Evolutionary conservation across 2,797 vertebrate genomes (phyloP).

Genomic region (Tarsius wallacei): DNA sequence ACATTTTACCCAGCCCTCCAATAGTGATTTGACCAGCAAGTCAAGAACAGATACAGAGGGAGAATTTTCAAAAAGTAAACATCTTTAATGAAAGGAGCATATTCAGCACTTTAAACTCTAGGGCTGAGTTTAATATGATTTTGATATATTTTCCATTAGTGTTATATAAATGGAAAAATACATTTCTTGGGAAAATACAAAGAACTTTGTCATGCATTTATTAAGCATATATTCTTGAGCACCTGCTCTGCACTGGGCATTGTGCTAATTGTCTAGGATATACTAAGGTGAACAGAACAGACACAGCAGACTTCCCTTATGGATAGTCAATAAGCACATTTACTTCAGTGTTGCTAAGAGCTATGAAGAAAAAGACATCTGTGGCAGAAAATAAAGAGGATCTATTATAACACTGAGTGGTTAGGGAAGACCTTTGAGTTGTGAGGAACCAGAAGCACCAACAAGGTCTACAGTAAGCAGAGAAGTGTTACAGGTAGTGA

Average conservation of each 20-base stretch:
- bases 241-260: not conserved
- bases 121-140: not conserved
- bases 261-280: not conserved
- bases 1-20: not conserved
- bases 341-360: not conserved
- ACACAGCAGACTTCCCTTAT: not conserved
- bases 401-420: not conserved
- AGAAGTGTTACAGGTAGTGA: not conserved
- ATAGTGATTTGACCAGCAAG: conserved; percentile 20
- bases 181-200: not conserved
- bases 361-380: not conserved
- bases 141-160: conserved; percentile 50
- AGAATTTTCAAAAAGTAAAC: conserved; percentile 41
- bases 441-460: not conserved
- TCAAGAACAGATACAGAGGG: conserved; percentile 13
- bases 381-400: not conserved
- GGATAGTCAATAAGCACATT: not conserved
- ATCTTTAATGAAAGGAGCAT: conserved; percentile 14
- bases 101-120: conserved; percentile 31
- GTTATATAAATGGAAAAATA: conserved; percentile 23
- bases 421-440: not conserved
- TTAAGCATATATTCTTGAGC: not conserved
- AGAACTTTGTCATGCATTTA: not conserved
- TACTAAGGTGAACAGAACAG: not conserved
- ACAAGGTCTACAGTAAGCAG: not conserved